Conservation (phyloP, 2,797 vertebrate species). For the Avahi laniger region DNA sequence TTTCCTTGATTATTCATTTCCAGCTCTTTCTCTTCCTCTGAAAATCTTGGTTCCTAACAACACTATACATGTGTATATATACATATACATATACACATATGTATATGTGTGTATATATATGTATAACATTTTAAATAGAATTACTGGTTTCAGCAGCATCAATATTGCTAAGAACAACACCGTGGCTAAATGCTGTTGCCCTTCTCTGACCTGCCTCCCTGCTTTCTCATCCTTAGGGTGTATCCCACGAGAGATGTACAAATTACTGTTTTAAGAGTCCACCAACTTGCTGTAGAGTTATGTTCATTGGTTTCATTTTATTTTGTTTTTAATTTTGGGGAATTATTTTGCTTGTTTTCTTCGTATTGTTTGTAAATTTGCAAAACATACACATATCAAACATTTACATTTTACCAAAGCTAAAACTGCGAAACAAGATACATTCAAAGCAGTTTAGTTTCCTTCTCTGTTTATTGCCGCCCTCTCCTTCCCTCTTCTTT, state of each 20-base stretch:
- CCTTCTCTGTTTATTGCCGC: neutral
- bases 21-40: neutral
- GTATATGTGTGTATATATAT: too few relatives aligned
- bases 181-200: neutral
- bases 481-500: neutral
- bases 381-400: neutral
- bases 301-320: neutral
- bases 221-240: neutral
- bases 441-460: neutral
- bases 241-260: neutral
- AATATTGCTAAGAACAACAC: neutral
- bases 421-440: neutral
- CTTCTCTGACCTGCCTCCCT: neutral
- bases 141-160: neutral
- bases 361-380: neutral
- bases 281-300: neutral
- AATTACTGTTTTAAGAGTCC: neutral
- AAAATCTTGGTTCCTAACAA: neutral
- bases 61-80: neutral
- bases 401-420: neutral
- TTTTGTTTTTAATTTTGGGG: neutral
- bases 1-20: neutral
- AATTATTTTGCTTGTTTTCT: neutral
- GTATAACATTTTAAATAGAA: neutral
- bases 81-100: rapidly evolving